Base-by-base conservation (phyloP, 2,797 vertebrate species). In the Diplodus sargus region DNA sequence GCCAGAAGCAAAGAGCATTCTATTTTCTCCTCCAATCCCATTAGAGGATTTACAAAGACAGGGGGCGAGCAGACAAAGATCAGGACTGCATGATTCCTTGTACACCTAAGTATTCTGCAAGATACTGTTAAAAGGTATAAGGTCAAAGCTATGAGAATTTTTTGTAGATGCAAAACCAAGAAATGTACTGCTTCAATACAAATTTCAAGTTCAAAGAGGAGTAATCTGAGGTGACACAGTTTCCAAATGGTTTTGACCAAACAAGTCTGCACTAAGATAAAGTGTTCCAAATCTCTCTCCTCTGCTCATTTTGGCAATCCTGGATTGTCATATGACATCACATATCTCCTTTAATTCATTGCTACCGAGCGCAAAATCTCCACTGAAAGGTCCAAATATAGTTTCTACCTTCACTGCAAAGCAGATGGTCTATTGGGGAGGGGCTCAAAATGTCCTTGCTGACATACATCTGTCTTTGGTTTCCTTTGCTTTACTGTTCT, bases 11-110 rank as follows among this genome's bases (percentile, higher is more conserved):
- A 90, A 93, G 85, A 87, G 74, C 80, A 74, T 88, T 93, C 94
- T 95, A 95, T 95, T 95, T 95, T 87, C 84, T 92, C 85, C 84
- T 83, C 74, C 81, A 91, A 93, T 95, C 95, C 91, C 83, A 95
- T 96, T 95, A 96, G 59, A 83, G 93, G 94, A 93, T 96, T 96
- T 95, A 78, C 79, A 70, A 84, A 90, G 83, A 89, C 85, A 6
- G 91, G 89, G 84, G 76, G 48, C 54, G 61, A 92, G 84, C 90
- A 89, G 85, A 52, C 83, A 92, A 82, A 87, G 88, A 89, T 80
- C 85, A 86, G 42, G 20, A 69, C 52, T 54, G 11, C 70, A 49
- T 43, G 12, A 42, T 49, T 22, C 57, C 62, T 13, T 43, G 20
- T 67, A 51, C 4, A 7, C n/a, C 68, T 1, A 69, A 62, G 74